A percentile compares a stretch with the other conserved stretches of the same genome.
Evolutionary conservation across 2,888 invertebrate species (phyloP).

Genomic region (Oscheius myriophilus): DNA sequence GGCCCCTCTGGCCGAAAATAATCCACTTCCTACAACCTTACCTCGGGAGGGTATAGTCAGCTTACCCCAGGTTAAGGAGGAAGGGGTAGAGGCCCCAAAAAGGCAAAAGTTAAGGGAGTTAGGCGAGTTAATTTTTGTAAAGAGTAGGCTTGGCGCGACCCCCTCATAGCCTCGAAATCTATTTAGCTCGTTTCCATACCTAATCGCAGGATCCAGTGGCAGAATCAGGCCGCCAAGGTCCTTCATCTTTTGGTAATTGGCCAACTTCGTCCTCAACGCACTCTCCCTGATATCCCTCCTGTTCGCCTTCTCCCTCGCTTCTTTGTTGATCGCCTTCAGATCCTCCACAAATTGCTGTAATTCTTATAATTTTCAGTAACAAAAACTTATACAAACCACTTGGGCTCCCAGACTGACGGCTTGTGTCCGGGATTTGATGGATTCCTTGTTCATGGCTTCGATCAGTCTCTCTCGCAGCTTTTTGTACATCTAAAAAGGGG

Average conservation of each 20-base stretch:
- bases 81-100: no score
- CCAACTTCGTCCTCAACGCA: slow-evolving; percentile 42
- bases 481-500: slow-evolving; percentile 39
- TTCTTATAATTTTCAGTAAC: not conserved
- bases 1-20: no score
- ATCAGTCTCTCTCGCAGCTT: slow-evolving; percentile 35
- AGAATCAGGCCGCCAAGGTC: slow-evolving; percentile 90
- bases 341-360: slow-evolving; percentile 52
- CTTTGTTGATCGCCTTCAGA: slow-evolving; percentile 41
- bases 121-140: no score
- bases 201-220: slow-evolving; percentile 90
- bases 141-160: no score
- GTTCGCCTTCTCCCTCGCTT: slow-evolving; percentile 38
- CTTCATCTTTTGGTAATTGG: slow-evolving; percentile 35
- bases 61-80: no score
- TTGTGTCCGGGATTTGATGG: slow-evolving; percentile 27
- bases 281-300: slow-evolving; percentile 38
- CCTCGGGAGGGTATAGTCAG: no score
- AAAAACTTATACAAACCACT: not conserved
- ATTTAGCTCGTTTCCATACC: slow-evolving; percentile 52
- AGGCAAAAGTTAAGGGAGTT: no score
- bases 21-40: no score
- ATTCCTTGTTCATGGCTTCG: slow-evolving; percentile 29
- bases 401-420: slow-evolving; percentile 31
- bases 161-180: no score